A percentile compares a stretch with the other conserved stretches of the same genome.
Conservation (phyloP, 2,113 vertebrate species). For the Tenrec ecaudatus region DNA sequence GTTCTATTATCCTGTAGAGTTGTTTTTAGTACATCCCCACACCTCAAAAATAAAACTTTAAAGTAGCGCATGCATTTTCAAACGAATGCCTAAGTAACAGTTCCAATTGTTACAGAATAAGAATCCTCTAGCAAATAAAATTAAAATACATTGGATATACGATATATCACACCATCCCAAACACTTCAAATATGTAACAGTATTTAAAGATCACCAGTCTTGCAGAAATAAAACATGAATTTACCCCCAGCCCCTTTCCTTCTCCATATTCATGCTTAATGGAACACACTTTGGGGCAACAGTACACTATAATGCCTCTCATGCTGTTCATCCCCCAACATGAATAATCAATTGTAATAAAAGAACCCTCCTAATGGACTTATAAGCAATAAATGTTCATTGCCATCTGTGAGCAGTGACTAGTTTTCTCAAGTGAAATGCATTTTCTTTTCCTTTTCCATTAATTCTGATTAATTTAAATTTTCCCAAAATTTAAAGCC, state of each 20-base stretch:
- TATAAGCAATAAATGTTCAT: background rate
- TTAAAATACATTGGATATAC: slow-evolving; percentile 3
- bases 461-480: background rate
- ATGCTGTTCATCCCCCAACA: background rate
- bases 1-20: no score
- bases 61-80: slow-evolving; percentile 24
- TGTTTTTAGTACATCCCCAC: no score
- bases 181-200: background rate
- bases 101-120: background rate
- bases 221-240: background rate
- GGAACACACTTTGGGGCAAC: background rate
- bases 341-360: slow-evolving; percentile 9
- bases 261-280: background rate
- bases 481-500: background rate
- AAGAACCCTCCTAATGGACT: background rate
- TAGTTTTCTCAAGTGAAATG: background rate
- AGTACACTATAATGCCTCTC: background rate
- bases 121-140: background rate
- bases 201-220: slow-evolving; percentile 14
- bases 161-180: background rate
- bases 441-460: background rate
- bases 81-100: slow-evolving; percentile 17
- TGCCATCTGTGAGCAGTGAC: background rate
- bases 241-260: background rate
- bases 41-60: background rate